These are phyloP conservation scores for Ormia ochracea DNA, from an alignment of 2,888 invertebrate genomes.

Conservation along the genomic window DNA sequence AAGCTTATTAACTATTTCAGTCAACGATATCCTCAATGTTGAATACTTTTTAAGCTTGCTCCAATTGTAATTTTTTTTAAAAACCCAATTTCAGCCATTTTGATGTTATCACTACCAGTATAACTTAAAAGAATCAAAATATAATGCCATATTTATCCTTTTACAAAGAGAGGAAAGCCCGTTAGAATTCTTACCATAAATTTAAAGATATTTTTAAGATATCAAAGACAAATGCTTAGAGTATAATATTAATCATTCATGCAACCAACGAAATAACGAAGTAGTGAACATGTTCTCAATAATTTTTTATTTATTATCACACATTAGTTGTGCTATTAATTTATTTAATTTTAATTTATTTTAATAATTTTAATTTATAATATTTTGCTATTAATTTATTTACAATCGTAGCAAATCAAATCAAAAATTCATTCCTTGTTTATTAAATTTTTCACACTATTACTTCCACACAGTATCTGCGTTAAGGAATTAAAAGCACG, in stretches of 20 bases:
- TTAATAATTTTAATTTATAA: conserved; percentile 56
- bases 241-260: neutral
- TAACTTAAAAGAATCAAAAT: too few relatives aligned
- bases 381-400: conserved; percentile 57
- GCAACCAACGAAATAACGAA: neutral
- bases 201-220: conserved; percentile 20
- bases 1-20: too few relatives aligned
- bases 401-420: conserved; percentile 49
- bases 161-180: too few relatives aligned
- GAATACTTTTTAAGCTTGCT: too few relatives aligned
- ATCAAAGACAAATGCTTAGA: conserved; percentile 13
- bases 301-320: conserved; percentile 35
- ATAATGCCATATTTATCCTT: too few relatives aligned
- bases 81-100: too few relatives aligned
- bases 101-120: too few relatives aligned
- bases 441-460: neutral
- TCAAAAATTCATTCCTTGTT: conserved; percentile 32
- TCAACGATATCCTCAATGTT: too few relatives aligned
- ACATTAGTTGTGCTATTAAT: too few relatives aligned
- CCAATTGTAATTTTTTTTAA: too few relatives aligned
- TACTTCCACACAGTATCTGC: neutral
- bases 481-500: neutral
- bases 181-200: too few relatives aligned
- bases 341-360: too few relatives aligned
- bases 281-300: conserved; percentile 42